A percentile compares a stretch with the other conserved stretches of the same genome.
These are phyloP conservation scores for Anthoscopus minutus DNA, from an alignment of 2,113 vertebrate genomes.

Conservation along the genomic window DNA sequence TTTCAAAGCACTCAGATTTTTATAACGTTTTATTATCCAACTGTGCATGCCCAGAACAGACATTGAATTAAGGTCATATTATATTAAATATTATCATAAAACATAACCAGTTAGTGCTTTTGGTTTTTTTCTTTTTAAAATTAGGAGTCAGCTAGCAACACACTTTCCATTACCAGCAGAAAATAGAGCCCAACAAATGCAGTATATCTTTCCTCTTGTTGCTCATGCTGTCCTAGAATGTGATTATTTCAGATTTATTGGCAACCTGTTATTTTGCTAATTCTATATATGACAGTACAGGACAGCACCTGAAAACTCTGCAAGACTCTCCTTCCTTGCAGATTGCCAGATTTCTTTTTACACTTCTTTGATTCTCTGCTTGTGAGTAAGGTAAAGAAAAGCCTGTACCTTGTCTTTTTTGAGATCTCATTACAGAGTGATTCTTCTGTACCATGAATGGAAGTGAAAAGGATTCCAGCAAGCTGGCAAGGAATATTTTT, in stretches of 20 bases:
- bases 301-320: neutral
- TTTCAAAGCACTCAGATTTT: neutral
- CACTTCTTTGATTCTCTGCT: neutral
- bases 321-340: neutral
- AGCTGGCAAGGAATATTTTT: neutral
- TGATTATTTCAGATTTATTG: neutral
- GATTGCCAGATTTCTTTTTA: neutral
- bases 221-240: neutral
- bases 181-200: neutral
- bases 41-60: neutral
- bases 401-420: neutral
- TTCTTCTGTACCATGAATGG: neutral
- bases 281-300: neutral
- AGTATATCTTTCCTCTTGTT: neutral
- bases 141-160: neutral
- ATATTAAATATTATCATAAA: neutral
- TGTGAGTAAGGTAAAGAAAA: neutral
- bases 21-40: neutral
- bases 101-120: neutral
- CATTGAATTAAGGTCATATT: neutral
- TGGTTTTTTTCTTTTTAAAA: neutral
- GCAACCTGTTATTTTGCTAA: neutral
- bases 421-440: neutral
- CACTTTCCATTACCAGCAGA: neutral
- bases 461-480: neutral